phyloP scores from a whole-genome alignment of 1,140 invertebrate species.

The Cylas formicarius region DNA sequence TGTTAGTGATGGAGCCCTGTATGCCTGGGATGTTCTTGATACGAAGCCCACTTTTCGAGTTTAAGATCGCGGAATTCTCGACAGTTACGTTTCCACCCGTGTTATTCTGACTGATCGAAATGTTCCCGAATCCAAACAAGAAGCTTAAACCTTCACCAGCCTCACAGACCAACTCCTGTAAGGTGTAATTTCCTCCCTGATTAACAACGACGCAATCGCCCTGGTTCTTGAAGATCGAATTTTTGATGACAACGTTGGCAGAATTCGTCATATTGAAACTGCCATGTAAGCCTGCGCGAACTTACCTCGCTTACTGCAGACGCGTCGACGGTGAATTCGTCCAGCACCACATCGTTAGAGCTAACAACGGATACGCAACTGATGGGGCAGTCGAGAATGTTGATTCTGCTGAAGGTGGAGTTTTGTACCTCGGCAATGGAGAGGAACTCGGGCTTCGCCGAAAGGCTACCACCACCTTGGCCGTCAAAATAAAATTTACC shows the following conservation, averaged over 20 bases:
- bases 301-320: constrained; percentile 14
- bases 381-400: constrained; percentile 13
- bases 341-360: constrained; percentile 1
- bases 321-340: constrained; percentile 9
- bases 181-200: constrained; percentile 4
- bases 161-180: constrained; percentile 18
- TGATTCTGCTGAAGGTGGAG: constrained; percentile 8
- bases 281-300: not conserved
- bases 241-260: constrained; percentile 5
- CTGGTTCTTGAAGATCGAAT: constrained; percentile 16
- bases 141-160: constrained; percentile 21
- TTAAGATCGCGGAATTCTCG: constrained; percentile 6
- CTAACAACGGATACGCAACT: constrained; percentile 7
- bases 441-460: constrained; percentile 9
- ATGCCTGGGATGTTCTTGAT: constrained; percentile 15
- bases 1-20: constrained; percentile 6
- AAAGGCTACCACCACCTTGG: constrained; percentile 1
- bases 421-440: constrained; percentile 7
- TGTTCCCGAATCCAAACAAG: constrained; percentile 1
- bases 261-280: not conserved
- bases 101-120: constrained; percentile 1
- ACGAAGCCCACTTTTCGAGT: constrained; percentile 15
- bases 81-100: constrained; percentile 13
- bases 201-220: constrained; percentile 21
- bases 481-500: constrained; percentile 12